Percentiles rank a stretch among this genome's conserved stretches.
phyloP scores from a whole-genome alignment of 2,888 invertebrate species.

The Pyrrhosoma nymphula region DNA sequence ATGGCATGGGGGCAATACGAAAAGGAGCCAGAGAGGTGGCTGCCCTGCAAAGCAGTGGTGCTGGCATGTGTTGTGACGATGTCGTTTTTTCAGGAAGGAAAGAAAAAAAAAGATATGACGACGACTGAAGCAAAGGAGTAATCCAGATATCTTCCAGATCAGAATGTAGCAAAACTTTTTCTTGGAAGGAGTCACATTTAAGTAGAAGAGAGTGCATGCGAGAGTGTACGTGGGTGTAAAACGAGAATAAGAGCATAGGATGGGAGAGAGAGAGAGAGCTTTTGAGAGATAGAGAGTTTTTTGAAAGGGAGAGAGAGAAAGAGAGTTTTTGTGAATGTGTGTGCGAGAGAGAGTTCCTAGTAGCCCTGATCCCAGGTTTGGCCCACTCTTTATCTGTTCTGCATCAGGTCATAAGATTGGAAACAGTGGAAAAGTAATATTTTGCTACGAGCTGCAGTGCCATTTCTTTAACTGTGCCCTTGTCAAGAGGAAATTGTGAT shows the following conservation, averaged over 20 bases:
- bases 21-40: slow-evolving; percentile 65
- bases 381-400: slow-evolving; percentile 67
- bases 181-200: slow-evolving; percentile 61
- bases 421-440: slow-evolving; percentile 64
- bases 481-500: slow-evolving; percentile 71
- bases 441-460: slow-evolving; percentile 70
- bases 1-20: slow-evolving; percentile 71
- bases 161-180: slow-evolving; percentile 66
- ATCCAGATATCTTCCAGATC: slow-evolving; percentile 71
- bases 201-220: slow-evolving; percentile 46
- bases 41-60: slow-evolving; percentile 65
- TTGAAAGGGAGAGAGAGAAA: not conserved
- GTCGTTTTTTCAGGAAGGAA: slow-evolving; percentile 48
- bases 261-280: not conserved
- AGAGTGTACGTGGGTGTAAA: slow-evolving; percentile 34
- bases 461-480: slow-evolving; percentile 72
- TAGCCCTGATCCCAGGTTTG: slow-evolving; percentile 59
- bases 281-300: not conserved
- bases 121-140: slow-evolving; percentile 68
- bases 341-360: slow-evolving; percentile 69
- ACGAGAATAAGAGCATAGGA: slow-evolving; percentile 6
- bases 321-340: not conserved
- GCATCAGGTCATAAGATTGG: slow-evolving; percentile 55
- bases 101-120: slow-evolving; percentile 42
- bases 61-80: slow-evolving; percentile 61